These are phyloP conservation scores for Holocentrus rufus DNA, from an alignment of 2,797 vertebrate genomes.

Conservation along the genomic window DNA sequence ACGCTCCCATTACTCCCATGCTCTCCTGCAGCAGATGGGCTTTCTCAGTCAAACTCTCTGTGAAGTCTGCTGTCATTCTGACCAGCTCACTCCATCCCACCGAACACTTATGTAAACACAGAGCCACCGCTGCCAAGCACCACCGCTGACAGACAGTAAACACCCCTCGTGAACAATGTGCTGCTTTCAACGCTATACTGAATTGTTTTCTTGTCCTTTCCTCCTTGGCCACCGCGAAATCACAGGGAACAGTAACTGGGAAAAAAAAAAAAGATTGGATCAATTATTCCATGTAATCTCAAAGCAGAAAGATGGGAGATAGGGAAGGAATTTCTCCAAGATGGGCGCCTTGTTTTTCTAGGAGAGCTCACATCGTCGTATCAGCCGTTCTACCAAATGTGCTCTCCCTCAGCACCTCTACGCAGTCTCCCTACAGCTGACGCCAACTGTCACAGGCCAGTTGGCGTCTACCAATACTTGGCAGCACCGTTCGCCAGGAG, in stretches of 20 bases:
- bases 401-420: constrained; percentile 53
- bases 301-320: constrained; percentile 55
- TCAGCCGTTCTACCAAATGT: constrained; percentile 34
- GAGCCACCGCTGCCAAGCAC: constrained; percentile 78
- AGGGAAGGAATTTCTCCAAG: constrained; percentile 42
- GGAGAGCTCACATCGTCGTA: constrained; percentile 23
- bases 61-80: constrained; percentile 73
- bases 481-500: constrained; percentile 41
- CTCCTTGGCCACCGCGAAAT: constrained; percentile 35
- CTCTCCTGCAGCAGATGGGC: constrained; percentile 69
- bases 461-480: constrained; percentile 65
- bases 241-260: constrained; percentile 26
- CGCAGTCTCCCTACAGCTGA: constrained; percentile 36
- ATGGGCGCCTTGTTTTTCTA: constrained; percentile 52
- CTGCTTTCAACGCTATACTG: constrained; percentile 69
- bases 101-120: constrained; percentile 74
- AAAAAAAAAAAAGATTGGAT: constrained; percentile 56
- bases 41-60: constrained; percentile 63
- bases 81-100: constrained; percentile 68
- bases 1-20: constrained; percentile 44
- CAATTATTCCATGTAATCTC: constrained; percentile 45
- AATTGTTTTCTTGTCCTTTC: constrained; percentile 75
- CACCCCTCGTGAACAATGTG: constrained; percentile 72
- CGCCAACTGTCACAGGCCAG: constrained; percentile 65
- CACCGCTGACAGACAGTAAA: constrained; percentile 76